A percentile compares a stretch with the other conserved stretches of the same genome.
phyloP scores from a whole-genome alignment of 2,888 invertebrate genomes.

The Macroteleia sp. region DNA sequence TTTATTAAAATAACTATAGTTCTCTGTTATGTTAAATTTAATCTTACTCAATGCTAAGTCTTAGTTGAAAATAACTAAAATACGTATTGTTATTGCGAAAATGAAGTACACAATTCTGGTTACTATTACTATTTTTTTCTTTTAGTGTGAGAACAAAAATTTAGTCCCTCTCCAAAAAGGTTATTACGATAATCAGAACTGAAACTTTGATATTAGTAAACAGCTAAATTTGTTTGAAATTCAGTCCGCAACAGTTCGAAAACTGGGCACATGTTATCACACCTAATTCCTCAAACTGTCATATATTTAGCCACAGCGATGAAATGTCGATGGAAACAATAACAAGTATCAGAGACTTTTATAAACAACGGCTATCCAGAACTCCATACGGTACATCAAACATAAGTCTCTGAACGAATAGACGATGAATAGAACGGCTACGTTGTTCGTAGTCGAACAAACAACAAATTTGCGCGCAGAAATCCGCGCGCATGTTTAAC shows the following conservation, averaged over 20 bases:
- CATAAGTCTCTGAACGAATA: slow-evolving; percentile 29
- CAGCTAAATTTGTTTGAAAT: no score
- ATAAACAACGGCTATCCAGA: background rate
- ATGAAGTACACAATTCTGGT: no score
- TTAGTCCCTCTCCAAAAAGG: no score
- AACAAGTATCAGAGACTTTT: slow-evolving; percentile 9
- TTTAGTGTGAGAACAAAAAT: no score
- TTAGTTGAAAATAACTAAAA: no score
- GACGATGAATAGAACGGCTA: slow-evolving; percentile 37
- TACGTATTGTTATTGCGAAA: no score
- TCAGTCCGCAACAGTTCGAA: background rate
- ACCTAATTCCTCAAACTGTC: slow-evolving; percentile 11
- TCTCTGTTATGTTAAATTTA: no score
- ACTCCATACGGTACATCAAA: slow-evolving; percentile 32
- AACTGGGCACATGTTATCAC: background rate
- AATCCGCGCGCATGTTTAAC: slow-evolving; percentile 47
- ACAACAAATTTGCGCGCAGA: slow-evolving; percentile 43
- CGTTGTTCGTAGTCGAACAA: slow-evolving; percentile 37
- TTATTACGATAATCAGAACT: no score
- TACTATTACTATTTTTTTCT: no score
- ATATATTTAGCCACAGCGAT: background rate
- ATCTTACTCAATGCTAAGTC: no score
- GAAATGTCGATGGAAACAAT: slow-evolving; percentile 22
- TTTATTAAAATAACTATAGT: no score
- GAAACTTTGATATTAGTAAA: no score